phyloP scores from a whole-genome alignment of 2,113 vertebrate species.

The Caretta caretta region DNA sequence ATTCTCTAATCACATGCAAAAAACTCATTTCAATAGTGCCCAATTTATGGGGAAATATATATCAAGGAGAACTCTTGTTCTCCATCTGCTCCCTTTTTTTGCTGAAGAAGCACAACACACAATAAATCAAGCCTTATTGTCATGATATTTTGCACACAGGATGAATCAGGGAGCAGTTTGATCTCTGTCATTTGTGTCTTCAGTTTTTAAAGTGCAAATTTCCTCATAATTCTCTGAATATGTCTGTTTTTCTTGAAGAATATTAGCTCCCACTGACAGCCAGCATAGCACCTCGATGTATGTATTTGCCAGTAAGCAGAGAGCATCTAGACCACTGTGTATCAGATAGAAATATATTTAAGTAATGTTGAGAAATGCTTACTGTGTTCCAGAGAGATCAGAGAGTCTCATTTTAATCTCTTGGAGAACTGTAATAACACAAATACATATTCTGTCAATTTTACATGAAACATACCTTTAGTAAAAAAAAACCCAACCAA shows the following conservation, averaged over 20 bases:
- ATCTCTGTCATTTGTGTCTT: neutral
- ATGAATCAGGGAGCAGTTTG: neutral
- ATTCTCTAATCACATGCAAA: neutral
- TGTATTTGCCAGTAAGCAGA: neutral
- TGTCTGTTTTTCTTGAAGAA: neutral
- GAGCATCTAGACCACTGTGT: neutral
- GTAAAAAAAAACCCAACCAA: neutral
- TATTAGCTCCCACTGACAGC: neutral
- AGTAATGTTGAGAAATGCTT: neutral
- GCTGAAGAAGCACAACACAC: neutral
- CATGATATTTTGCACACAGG: neutral
- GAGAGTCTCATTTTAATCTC: neutral
- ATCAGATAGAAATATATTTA: neutral
- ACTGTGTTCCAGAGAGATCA: neutral
- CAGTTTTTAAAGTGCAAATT: neutral
- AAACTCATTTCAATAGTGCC: neutral
- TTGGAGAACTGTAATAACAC: neutral
- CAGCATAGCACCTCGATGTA: rapidly evolving
- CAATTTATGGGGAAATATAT: neutral
- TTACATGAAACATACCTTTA: rapidly evolving
- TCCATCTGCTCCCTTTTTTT: neutral
- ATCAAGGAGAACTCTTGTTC: neutral
- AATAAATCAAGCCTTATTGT: neutral
- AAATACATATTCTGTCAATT: neutral
- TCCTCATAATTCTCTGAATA: neutral